These are phyloP conservation scores for Microcaecilia unicolor DNA, from an alignment of 2,797 vertebrate genomes.

Conservation along the genomic window DNA sequence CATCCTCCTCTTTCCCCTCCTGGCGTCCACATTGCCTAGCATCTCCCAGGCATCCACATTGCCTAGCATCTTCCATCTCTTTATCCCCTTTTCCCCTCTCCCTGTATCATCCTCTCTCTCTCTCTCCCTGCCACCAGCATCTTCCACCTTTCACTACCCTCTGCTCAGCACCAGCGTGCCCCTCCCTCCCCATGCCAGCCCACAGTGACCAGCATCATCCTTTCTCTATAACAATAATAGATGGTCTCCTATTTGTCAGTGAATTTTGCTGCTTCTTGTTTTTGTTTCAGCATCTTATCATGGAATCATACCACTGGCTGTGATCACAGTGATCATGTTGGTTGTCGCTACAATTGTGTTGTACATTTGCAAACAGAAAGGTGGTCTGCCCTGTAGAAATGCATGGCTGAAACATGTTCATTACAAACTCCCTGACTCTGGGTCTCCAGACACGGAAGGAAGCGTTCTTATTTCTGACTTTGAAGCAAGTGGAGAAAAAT, in stretches of 20 bases:
- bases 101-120: no score
- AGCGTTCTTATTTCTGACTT: conserved; percentile 78
- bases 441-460: conserved; percentile 63
- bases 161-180: no score
- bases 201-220: no score
- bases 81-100: no score
- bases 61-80: no score
- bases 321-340: conserved; percentile 59
- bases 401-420: conserved; percentile 53
- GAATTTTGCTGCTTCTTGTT: conserved; percentile 5
- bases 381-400: conserved; percentile 46
- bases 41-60: no score
- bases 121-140: no score
- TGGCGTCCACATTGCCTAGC: no score
- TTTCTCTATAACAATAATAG: no score
- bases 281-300: conserved; percentile 59
- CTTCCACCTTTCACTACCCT: no score
- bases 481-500: conserved; percentile 59
- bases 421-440: conserved; percentile 60
- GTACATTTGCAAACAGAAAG: conserved; percentile 65
- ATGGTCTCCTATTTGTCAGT: neutral
- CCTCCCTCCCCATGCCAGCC: no score
- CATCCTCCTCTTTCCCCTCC: no score
- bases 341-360: conserved; percentile 52
- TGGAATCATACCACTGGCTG: conserved; percentile 47